phyloP scores from a whole-genome alignment of 2,797 vertebrate species.

The Arnoldichthys spilopterus region DNA sequence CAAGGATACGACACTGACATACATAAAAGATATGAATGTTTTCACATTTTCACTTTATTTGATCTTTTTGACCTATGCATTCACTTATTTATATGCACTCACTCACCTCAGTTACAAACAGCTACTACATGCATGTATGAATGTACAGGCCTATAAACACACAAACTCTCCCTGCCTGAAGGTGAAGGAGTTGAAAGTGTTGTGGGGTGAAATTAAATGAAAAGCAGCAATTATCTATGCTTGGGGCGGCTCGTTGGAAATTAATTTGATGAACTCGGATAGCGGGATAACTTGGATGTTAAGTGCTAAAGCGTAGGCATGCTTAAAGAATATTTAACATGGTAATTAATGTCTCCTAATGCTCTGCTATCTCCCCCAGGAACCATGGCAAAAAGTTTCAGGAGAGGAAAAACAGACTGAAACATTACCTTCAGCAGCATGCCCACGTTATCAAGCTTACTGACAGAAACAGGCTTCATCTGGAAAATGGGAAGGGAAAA shows the following conservation, averaged over 20 bases:
- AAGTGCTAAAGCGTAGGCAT: slow-evolving; percentile 30
- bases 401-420: not conserved
- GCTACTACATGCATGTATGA: not conserved
- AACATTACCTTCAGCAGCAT: slow-evolving; percentile 5
- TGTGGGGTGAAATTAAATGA: slow-evolving; percentile 33
- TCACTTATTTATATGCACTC: not conserved
- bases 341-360: slow-evolving; percentile 47
- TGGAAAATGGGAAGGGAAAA: not conserved
- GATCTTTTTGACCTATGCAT: not conserved
- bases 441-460: not conserved
- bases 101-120: not conserved
- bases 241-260: slow-evolving; percentile 29
- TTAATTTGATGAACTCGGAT: slow-evolving; percentile 48
- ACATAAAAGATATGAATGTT: no score
- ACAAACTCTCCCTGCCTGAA: not conserved
- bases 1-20: no score
- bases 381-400: slow-evolving; percentile 16
- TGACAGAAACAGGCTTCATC: not conserved
- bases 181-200: slow-evolving; percentile 23
- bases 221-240: slow-evolving; percentile 46
- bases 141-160: not conserved
- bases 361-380: slow-evolving; percentile 21
- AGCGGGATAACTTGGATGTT: slow-evolving; percentile 26
- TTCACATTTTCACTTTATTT: no score
- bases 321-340: slow-evolving; percentile 43